Percentiles rank a stretch among this genome's conserved stretches.
Conservation (phyloP, 2,113 vertebrate genomes). For the Pseudopodoces humilis region DNA sequence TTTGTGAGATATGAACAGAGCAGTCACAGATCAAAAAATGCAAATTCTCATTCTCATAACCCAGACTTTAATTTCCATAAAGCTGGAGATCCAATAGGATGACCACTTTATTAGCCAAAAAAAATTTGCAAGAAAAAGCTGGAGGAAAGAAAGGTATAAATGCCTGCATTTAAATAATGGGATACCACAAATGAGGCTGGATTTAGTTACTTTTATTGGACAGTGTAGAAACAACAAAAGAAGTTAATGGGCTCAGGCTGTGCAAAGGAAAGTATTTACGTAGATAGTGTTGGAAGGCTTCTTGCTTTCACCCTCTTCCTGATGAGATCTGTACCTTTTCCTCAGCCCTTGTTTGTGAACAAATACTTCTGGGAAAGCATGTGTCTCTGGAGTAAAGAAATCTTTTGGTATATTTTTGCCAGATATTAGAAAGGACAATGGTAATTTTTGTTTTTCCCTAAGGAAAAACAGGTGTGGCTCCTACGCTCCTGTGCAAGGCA, state of each 20-base stretch:
- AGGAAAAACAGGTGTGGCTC: not conserved
- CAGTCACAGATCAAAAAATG: not conserved
- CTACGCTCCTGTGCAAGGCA: not conserved
- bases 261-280: not conserved
- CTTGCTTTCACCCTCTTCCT: not conserved
- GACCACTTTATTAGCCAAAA: not conserved
- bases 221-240: not conserved
- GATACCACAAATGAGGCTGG: not conserved
- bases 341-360: not conserved
- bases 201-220: constrained; percentile 26
- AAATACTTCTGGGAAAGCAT: not conserved
- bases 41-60: not conserved
- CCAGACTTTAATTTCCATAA: not conserved
- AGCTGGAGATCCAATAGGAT: not conserved
- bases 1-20: not conserved
- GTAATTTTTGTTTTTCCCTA: not conserved
- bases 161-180: not conserved
- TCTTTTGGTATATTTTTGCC: not conserved
- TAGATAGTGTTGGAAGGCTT: not conserved
- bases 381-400: not conserved
- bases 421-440: not conserved
- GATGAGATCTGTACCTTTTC: not conserved
- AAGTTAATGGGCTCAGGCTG: constrained; percentile 27
- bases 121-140: not conserved
- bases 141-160: not conserved